Evolutionary conservation across 2,888 invertebrate species (phyloP).

Genomic region (Falcaria lacertinaria): DNA sequence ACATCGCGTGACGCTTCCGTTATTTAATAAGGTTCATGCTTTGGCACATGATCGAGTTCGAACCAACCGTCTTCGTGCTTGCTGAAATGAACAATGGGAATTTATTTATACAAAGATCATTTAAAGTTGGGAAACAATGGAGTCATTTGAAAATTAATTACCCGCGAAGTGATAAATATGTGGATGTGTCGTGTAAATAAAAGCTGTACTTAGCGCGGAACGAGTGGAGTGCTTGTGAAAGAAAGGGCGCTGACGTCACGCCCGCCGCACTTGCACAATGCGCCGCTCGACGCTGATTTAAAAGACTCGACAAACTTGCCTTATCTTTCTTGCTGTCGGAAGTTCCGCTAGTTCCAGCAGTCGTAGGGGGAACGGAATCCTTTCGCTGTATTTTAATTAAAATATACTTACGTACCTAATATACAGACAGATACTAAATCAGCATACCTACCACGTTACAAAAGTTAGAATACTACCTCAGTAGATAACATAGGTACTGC

Average conservation of each 20-base stretch:
- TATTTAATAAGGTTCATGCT: slow-evolving; percentile 52
- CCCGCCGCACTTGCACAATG: slow-evolving; percentile 56
- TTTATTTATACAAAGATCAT: slow-evolving; percentile 18
- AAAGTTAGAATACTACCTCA: too few relatives aligned
- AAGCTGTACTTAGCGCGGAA: slow-evolving; percentile 58
- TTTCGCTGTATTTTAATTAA: slow-evolving; percentile 3
- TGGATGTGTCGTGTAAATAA: slow-evolving; percentile 65
- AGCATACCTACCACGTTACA: too few relatives aligned
- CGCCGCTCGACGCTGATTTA: slow-evolving; percentile 40
- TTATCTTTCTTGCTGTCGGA: slow-evolving; percentile 62
- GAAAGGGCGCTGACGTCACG: slow-evolving; percentile 63
- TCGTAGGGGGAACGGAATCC: slow-evolving; percentile 29
- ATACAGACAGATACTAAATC: too few relatives aligned
- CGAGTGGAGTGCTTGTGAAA: slow-evolving; percentile 38
- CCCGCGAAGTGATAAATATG: slow-evolving; percentile 68
- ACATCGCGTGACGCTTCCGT: slow-evolving; percentile 59
- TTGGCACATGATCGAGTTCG: slow-evolving; percentile 25
- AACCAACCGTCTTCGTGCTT: slow-evolving; percentile 28
- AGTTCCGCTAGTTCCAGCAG: slow-evolving; percentile 42
- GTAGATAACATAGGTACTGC: too few relatives aligned
- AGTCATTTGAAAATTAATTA: slow-evolving; percentile 65
- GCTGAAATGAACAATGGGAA: slow-evolving; percentile 4
- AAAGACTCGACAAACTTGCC: slow-evolving; percentile 58
- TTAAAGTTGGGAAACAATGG: slow-evolving; percentile 42
- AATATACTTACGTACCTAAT: too few relatives aligned